A percentile compares a stretch with the other conserved stretches of the same genome.
Conservation (phyloP, 2,797 vertebrate species). For the Streptopelia turtur region DNA sequence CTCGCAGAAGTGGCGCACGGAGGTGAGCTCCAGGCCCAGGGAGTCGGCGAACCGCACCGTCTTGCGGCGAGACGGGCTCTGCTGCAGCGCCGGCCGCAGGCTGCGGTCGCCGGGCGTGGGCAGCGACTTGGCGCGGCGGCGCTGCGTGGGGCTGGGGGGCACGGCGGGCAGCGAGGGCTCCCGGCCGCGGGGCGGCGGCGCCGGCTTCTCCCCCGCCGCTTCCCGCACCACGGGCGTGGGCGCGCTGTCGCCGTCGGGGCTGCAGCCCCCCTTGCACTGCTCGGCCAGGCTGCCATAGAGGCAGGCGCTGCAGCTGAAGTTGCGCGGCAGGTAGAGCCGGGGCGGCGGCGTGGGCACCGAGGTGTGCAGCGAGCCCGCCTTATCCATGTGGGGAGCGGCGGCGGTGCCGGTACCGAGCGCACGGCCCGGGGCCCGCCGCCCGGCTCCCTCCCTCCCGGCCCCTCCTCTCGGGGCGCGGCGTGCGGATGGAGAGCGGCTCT, state of each 20-base stretch:
- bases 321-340: slow-evolving; percentile 89
- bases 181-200: slow-evolving; percentile 76
- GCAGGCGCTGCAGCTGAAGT: slow-evolving; percentile 93
- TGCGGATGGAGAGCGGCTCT: neutral
- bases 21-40: slow-evolving; percentile 88
- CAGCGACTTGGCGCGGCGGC: slow-evolving; percentile 89
- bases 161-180: slow-evolving; percentile 77
- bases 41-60: slow-evolving; percentile 91
- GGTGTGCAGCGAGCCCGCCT: slow-evolving; percentile 65
- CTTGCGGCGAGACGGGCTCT: slow-evolving; percentile 87
- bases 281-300: slow-evolving; percentile 87
- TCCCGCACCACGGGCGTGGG: neutral
- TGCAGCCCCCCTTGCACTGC: slow-evolving; percentile 72
- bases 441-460: neutral
- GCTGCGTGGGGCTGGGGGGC: slow-evolving; percentile 85
- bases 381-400: slow-evolving; percentile 77
- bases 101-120: slow-evolving; percentile 86
- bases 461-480: neutral
- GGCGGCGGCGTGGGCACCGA: slow-evolving; percentile 84
- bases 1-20: slow-evolving; percentile 88
- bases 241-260: slow-evolving; percentile 68
- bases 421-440: neutral
- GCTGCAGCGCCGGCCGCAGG: slow-evolving; percentile 79
- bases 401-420: neutral
- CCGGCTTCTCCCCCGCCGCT: slow-evolving; percentile 1